Base-by-base conservation (phyloP, 2,888 invertebrate genomes). In the Drosophila melanosoma region DNA sequence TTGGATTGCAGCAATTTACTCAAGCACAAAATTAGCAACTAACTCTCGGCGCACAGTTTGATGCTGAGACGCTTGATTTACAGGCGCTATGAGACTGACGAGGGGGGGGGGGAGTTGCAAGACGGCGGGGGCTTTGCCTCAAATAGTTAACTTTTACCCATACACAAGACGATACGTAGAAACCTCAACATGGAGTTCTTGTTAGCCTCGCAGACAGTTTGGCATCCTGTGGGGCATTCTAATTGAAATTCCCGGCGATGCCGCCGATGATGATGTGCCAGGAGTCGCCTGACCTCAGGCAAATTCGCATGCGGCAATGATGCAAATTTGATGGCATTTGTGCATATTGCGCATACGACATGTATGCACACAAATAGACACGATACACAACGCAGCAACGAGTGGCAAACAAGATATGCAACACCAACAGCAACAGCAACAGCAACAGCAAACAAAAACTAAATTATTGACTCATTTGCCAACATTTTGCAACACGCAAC, bases 1-100 rank as follows among this genome's bases (percentile, higher is more conserved):
- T 76, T 78, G 83, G 78, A 82, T 78, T 81, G 79, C 69, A 87
- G 76, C 89, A 87, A 90, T 89, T 87, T 89, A 90, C 82, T 82
- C 90, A 89, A 90, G 84, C 84, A 80, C 71, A 87, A 89, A 90
- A 87, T 89, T 83, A 89, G 87, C 81, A 87, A 82, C 75, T 68
- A 75, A 82, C 80, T 72, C 67, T 72, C 67, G 69, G 74, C 73
- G 62, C 88, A 85, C 81, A 83, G 83, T 82, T 83, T 82, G 83
- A 82, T 74, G 77, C 81, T 71, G 60, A 57, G 65, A 70, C 69
- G 78, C 86, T 81, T 83, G 81, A 85, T 81, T 85, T 88, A 77
- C 77, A 69, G 81, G 73, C 76, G 40, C 58, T 62, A 48, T 36
- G 32, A 45, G 45, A 23, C 26, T 56, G 52, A 48, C 36, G 49